Percentiles rank a stretch among this genome's conserved stretches.
phyloP scores from a whole-genome alignment of 1,140 invertebrate genomes.

The Aradophagus sp. region DNA sequence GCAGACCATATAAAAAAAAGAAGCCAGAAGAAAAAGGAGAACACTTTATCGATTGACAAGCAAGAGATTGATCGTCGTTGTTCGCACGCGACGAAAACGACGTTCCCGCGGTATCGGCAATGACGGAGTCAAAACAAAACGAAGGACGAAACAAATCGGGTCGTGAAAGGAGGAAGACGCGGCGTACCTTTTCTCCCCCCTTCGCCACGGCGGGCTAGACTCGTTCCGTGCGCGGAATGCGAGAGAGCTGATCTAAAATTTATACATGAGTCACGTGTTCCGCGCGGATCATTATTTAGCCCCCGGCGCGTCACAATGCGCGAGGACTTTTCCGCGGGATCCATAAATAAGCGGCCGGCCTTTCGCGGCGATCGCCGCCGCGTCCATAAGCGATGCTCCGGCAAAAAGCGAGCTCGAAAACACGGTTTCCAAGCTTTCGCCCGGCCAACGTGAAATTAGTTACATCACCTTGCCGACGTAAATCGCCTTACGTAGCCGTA shows the following conservation, averaged over 20 bases:
- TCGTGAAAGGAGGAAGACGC: constrained; percentile 21
- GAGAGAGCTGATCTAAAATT: constrained; percentile 31
- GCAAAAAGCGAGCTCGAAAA: constrained; percentile 8
- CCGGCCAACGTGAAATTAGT: constrained; percentile 37
- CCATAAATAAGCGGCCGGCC: constrained; percentile 21
- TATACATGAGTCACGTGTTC: constrained; percentile 32
- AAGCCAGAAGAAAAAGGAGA: neutral
- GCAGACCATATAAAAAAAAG: too few species aligned
- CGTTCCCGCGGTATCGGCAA: constrained; percentile 13
- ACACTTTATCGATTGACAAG: neutral
- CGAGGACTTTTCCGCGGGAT: constrained; percentile 13
- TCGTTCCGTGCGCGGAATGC: constrained; percentile 32
- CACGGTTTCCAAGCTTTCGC: constrained; percentile 22
- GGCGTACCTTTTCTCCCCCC: constrained; percentile 24
- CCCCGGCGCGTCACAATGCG: constrained; percentile 5
- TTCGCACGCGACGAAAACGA: constrained; percentile 15
- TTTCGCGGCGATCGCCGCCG: constrained; percentile 8
- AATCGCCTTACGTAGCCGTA: constrained; percentile 49
- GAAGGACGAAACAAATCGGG: constrained; percentile 17
- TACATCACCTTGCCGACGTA: constrained; percentile 33
- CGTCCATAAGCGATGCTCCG: constrained; percentile 19
- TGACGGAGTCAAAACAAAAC: constrained; percentile 40
- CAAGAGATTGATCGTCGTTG: constrained; percentile 6
- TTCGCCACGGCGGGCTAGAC: constrained; percentile 3
- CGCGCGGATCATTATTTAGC: constrained; percentile 28